These are phyloP conservation scores for Cecidostiba fungosa DNA, from an alignment of 2,888 invertebrate genomes.

Conservation along the genomic window DNA sequence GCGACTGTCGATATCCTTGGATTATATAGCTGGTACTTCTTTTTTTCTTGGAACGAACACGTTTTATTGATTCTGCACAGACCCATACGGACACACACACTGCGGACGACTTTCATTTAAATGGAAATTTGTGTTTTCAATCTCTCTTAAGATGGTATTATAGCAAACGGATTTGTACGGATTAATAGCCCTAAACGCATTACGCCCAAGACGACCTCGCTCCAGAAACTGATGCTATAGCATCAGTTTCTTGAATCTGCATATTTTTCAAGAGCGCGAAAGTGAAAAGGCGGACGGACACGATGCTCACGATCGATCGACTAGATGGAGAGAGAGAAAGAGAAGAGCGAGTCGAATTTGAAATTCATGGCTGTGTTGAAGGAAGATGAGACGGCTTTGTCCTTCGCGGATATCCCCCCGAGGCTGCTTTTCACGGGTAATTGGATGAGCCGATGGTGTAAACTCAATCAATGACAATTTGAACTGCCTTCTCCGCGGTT, in stretches of 20 bases:
- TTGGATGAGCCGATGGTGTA: not conserved
- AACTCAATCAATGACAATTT: constrained; percentile 7
- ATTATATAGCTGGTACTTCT: not conserved
- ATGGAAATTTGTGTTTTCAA: not conserved
- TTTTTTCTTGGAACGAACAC: not conserved
- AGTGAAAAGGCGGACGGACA: not conserved
- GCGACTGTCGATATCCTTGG: not conserved
- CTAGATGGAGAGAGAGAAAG: not conserved
- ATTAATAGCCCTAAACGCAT: not conserved
- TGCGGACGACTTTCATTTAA: not conserved
- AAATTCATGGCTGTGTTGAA: constrained; percentile 34
- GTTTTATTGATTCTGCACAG: not conserved
- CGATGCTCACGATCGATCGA: not conserved
- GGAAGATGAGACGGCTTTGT: not conserved
- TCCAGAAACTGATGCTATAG: not conserved
- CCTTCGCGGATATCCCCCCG: not conserved
- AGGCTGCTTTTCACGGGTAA: not conserved
- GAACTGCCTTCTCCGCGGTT: not conserved
- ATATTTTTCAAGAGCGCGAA: not conserved
- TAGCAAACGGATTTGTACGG: not conserved
- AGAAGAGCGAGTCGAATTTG: constrained; percentile 22
- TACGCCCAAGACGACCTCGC: not conserved
- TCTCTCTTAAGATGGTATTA: not conserved
- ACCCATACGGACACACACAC: not conserved
- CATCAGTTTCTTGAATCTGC: not conserved